Evolutionary conservation across 2,797 vertebrate genomes (phyloP).

Genomic region (Pseudochirops corinnae): DNA sequence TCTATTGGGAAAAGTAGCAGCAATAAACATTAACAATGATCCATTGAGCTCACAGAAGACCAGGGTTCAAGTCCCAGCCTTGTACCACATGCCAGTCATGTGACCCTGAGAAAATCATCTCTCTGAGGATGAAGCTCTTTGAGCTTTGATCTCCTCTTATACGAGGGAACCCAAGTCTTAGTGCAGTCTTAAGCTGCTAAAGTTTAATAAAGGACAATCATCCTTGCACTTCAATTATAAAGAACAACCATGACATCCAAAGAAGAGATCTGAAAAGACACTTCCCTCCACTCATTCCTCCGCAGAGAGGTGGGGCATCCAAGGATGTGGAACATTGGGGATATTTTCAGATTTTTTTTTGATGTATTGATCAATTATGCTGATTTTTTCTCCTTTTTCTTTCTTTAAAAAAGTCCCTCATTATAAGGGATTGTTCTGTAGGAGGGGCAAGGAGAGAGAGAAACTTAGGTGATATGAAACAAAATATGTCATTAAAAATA

Average conservation of each 20-base stretch:
- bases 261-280: background rate
- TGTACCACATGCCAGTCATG: background rate
- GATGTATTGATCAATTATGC: background rate
- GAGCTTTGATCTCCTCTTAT: background rate
- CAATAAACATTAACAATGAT: background rate
- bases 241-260: background rate
- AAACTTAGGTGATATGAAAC: background rate
- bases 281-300: fast-evolving
- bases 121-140: background rate
- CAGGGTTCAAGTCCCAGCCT: background rate
- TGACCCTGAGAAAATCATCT: background rate
- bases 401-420: background rate
- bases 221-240: background rate
- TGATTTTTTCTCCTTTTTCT: background rate
- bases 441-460: background rate
- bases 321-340: background rate
- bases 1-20: background rate
- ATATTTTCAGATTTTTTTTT: background rate
- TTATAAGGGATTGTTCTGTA: background rate
- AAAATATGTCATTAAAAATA: background rate
- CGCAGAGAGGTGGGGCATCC: background rate
- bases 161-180: background rate
- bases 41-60: background rate
- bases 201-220: background rate
- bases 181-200: background rate